Percentiles rank a stretch among this genome's conserved stretches.
Conservation (phyloP, 2,113 vertebrate species). For the Malurus melanocephalus region DNA sequence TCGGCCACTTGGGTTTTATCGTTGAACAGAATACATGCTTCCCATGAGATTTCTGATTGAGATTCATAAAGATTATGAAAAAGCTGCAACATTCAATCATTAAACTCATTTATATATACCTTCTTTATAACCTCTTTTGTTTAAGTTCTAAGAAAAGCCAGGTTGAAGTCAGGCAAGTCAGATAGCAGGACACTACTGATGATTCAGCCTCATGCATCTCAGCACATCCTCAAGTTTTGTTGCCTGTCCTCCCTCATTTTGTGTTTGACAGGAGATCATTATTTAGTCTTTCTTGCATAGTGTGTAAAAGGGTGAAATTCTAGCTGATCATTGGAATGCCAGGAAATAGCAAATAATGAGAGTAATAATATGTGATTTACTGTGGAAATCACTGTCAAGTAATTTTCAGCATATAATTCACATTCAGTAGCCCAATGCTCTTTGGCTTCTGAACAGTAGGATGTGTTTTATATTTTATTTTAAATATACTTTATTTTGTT, state of each 20-base stretch:
- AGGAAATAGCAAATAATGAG: background rate
- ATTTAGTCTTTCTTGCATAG: background rate
- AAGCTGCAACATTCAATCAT: background rate
- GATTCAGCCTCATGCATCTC: accelerated
- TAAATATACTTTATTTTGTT: background rate
- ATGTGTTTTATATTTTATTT: background rate
- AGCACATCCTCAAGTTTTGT: background rate
- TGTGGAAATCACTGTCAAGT: background rate
- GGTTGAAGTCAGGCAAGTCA: background rate
- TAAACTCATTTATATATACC: background rate
- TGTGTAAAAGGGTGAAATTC: background rate
- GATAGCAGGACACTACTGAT: background rate
- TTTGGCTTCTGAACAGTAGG: background rate
- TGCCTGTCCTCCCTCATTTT: background rate
- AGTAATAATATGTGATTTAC: background rate
- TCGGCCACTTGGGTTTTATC: background rate
- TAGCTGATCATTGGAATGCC: background rate
- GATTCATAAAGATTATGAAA: background rate
- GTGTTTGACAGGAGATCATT: background rate
- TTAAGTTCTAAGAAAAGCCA: background rate
- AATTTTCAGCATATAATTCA: background rate
- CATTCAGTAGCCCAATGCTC: background rate
- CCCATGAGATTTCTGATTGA: background rate
- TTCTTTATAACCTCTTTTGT: background rate
- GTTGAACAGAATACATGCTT: background rate